These are phyloP conservation scores for Nebria brevicollis DNA, from an alignment of 2,888 invertebrate genomes.

Conservation along the genomic window DNA sequence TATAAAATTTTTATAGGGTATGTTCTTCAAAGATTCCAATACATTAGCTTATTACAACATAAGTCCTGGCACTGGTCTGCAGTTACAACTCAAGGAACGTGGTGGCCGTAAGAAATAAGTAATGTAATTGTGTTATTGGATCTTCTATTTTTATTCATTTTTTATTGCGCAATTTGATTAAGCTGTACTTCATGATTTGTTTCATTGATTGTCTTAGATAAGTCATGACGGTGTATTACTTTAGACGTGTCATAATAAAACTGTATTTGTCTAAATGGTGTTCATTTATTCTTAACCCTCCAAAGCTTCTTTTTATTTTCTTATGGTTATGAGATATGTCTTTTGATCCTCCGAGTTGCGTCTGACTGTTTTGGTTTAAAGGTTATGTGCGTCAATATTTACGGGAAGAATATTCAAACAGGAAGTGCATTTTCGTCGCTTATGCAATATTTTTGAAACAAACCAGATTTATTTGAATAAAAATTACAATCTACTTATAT, in stretches of 20 bases:
- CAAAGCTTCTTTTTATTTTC: too few relatives aligned
- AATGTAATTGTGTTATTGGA: background rate
- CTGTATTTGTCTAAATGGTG: background rate
- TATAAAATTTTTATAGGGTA: constrained; percentile 73
- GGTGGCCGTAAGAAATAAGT: constrained; percentile 95
- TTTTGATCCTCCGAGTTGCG: too few relatives aligned
- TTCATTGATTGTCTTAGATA: background rate
- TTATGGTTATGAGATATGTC: too few relatives aligned
- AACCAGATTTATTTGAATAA: too few relatives aligned
- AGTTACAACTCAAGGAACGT: constrained; percentile 94
- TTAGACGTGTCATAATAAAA: background rate
- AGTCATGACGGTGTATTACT: background rate
- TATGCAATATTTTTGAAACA: too few relatives aligned
- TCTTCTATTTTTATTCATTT: constrained; percentile 6
- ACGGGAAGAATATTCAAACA: too few relatives aligned
- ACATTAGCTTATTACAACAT: constrained; percentile 96
- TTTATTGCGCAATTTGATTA: background rate
- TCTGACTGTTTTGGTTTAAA: too few relatives aligned
- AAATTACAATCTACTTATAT: too few relatives aligned
- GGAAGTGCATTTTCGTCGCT: too few relatives aligned
- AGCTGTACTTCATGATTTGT: background rate
- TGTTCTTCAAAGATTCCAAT: constrained; percentile 98
- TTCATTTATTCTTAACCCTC: too few relatives aligned
- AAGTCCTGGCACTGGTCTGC: constrained; percentile 82
- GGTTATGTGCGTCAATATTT: too few relatives aligned